A percentile compares a stretch with the other conserved stretches of the same genome.
phyloP scores from a whole-genome alignment of 2,113 vertebrate species.

The Phainopepla nitens region DNA sequence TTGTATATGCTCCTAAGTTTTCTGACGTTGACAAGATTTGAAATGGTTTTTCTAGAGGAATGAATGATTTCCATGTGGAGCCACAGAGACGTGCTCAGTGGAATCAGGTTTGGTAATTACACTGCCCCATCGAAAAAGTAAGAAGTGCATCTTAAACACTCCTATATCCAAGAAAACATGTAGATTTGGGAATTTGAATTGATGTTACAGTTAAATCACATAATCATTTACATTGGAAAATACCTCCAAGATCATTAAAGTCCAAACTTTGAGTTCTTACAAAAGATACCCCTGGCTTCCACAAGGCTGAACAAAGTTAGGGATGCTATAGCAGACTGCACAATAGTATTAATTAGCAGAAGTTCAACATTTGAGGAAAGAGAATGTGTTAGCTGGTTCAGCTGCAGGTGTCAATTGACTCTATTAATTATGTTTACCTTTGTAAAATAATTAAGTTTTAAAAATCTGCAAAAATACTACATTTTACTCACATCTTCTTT shows the following conservation, averaged over 20 bases:
- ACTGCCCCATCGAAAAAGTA: not conserved
- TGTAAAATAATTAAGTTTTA: not conserved
- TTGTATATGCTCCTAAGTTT: not conserved
- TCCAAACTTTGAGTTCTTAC: not conserved
- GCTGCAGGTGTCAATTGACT: not conserved
- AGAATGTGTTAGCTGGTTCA: not conserved
- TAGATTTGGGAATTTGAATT: not conserved
- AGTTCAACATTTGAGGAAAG: not conserved
- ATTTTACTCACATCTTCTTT: not conserved
- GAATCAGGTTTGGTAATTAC: not conserved
- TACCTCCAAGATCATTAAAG: not conserved
- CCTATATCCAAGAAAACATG: not conserved
- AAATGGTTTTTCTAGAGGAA: not conserved
- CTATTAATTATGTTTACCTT: not conserved
- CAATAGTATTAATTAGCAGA: not conserved
- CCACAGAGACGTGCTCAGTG: accelerated
- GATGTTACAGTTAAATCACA: not conserved
- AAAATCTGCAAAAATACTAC: not conserved
- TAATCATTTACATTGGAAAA: not conserved
- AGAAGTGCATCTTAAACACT: not conserved
- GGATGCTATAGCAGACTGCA: not conserved
- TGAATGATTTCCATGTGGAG: not conserved
- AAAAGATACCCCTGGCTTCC: not conserved
- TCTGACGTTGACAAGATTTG: not conserved
- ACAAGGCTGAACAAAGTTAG: not conserved